Percentiles rank a stretch among this genome's conserved stretches.
These are phyloP conservation scores for Conchocele bisecta DNA, from an alignment of 2,888 invertebrate species.

Conservation along the genomic window DNA sequence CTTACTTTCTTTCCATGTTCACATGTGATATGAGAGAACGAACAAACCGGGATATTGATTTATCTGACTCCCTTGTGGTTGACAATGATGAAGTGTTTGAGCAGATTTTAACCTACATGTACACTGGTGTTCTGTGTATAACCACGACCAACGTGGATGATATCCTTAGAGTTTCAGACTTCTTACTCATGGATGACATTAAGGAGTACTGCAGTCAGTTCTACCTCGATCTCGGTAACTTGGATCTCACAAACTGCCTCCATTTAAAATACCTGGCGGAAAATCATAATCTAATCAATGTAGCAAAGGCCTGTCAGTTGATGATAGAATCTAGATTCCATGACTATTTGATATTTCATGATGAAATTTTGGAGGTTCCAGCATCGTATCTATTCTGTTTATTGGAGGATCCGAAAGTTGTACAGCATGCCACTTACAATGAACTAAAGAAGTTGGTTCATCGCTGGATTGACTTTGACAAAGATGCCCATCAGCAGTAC, in stretches of 20 bases:
- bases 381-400: slow-evolving; percentile 71
- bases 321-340: slow-evolving; percentile 80
- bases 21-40: slow-evolving; percentile 80
- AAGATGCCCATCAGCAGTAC: slow-evolving; percentile 60
- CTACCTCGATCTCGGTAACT: slow-evolving; percentile 77
- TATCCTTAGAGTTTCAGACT: slow-evolving; percentile 78
- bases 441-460: slow-evolving; percentile 73
- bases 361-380: slow-evolving; percentile 78
- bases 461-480: slow-evolving; percentile 76
- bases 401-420: slow-evolving; percentile 73
- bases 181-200: slow-evolving; percentile 79
- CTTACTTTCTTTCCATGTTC: slow-evolving; percentile 81
- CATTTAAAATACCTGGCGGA: slow-evolving; percentile 75
- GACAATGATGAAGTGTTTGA: slow-evolving; percentile 76
- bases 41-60: slow-evolving; percentile 72
- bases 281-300: slow-evolving; percentile 77
- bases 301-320: slow-evolving; percentile 70
- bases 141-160: slow-evolving; percentile 77
- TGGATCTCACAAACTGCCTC: slow-evolving; percentile 78
- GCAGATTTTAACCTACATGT: slow-evolving; percentile 77
- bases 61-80: slow-evolving; percentile 75
- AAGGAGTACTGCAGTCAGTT: slow-evolving; percentile 80
- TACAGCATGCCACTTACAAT: slow-evolving; percentile 74
- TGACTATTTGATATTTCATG: slow-evolving; percentile 77
- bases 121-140: slow-evolving; percentile 76